Evolutionary conservation across 37 sponge, comb jelly and placozoan genomes (phyloP), one percentile per base, ranked within the genome.

Genomic region (Halichondria panicea): DNA sequence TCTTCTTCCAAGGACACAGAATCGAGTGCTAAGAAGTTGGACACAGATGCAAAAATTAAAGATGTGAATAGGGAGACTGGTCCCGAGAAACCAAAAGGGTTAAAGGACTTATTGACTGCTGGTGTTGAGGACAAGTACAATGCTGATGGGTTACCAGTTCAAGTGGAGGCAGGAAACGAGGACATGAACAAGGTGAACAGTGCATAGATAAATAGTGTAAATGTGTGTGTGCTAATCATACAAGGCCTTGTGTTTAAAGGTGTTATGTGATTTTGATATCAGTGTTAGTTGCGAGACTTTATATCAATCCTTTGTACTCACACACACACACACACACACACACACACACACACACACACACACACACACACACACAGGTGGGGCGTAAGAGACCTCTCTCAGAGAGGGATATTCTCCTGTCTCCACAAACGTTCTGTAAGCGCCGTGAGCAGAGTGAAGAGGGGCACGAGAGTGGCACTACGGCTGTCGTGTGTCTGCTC

Each of bases 401-500:
- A 7, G 42, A 39, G 40, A 55, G 5, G 41, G 21, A 4, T 48
- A 11, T 48, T 11, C 11, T 15, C 11, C 52, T 15, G 52, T 35
- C 7, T n/a, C 25, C 11, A n/a, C 22, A 12, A 25, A 33, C 42
- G 25, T 48, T 63, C 30, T 38, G 38, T 5, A 41, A 18, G 52
- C 44, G 34, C 1, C 41, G 35, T 40, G 57, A 43, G 15, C 5
- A 35, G 52, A 78, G 63, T 35, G 71, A 76, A 72, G 60, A 83
- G 57, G 78, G 78, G 70, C 43, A 72, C 73, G 68, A 85, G 30
- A 89, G 90, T 89, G 96, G 96, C 7, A 85, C 90, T 11, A 96
- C 96, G n/a, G 96, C 93, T 33, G 84, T 89, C 43, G 85, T 86
- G 2, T 83, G 87, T 42, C 79, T 96, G 0, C 38, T 96, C 34